Evolutionary conservation across 2,113 vertebrate genomes (phyloP).

Genomic region (Ranitomeya imitator): DNA sequence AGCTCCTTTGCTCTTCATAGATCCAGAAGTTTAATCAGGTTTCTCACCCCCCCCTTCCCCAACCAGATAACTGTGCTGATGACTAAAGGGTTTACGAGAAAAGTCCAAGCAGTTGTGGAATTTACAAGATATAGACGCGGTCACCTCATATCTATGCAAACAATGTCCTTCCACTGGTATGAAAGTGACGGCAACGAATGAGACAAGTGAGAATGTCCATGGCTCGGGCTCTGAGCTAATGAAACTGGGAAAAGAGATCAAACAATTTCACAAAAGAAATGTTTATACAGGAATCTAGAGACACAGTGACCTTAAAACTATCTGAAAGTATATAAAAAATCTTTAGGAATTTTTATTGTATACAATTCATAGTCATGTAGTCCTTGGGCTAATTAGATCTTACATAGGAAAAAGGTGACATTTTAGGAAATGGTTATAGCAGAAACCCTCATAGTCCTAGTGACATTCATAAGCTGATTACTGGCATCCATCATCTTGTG

Average conservation of each 20-base stretch:
- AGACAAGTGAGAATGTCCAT: conserved; percentile 24
- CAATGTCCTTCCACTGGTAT: conserved; percentile 6
- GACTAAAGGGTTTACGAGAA: not conserved
- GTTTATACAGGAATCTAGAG: not conserved
- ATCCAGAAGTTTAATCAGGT: not conserved
- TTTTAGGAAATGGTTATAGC: not conserved
- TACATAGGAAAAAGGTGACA: not conserved
- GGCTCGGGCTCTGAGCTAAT: not conserved
- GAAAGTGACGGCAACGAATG: conserved; percentile 8
- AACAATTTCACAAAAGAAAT: not conserved
- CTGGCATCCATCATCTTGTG: not conserved
- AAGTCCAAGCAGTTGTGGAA: conserved; percentile 23
- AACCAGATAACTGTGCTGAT: not conserved
- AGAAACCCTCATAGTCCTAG: not conserved
- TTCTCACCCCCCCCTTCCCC: not conserved
- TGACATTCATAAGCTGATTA: not conserved
- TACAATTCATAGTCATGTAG: not conserved
- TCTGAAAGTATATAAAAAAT: not conserved
- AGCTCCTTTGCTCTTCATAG: not conserved
- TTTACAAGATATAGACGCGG: not conserved
- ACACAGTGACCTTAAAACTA: not conserved
- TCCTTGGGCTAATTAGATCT: not conserved
- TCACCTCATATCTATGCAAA: conserved; percentile 14
- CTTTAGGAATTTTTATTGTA: not conserved
- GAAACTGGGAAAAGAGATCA: not conserved